Evolutionary conservation across 2,888 invertebrate species (phyloP).

Genomic region (Pseudolycoriella hygida): DNA sequence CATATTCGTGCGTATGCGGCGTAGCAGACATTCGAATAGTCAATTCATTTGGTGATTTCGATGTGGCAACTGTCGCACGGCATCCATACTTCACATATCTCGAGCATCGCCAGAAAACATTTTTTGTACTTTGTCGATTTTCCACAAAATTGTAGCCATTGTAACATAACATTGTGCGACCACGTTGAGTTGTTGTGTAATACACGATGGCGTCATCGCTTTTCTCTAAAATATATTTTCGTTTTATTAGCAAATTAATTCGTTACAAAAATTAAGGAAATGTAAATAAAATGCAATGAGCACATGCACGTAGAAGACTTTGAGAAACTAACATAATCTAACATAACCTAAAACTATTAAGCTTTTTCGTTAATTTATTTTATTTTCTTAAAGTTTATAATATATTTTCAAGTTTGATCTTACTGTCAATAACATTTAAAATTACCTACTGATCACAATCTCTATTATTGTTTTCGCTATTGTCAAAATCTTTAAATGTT

Average conservation of each 20-base stretch:
- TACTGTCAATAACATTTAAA: too few relatives aligned
- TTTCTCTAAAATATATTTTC: not conserved
- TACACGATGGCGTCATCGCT: not conserved
- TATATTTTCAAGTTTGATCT: too few relatives aligned
- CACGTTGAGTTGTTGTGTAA: slow-evolving; percentile 25
- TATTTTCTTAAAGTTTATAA: too few relatives aligned
- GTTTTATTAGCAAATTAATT: not conserved
- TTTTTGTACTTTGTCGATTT: slow-evolving; percentile 27
- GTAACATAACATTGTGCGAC: slow-evolving; percentile 27
- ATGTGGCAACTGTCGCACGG: slow-evolving; percentile 27
- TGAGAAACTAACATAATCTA: too few relatives aligned
- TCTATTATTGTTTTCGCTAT: too few relatives aligned
- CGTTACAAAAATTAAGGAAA: not conserved
- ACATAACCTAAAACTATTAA: too few relatives aligned
- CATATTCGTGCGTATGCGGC: slow-evolving; percentile 26
- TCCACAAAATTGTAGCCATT: slow-evolving; percentile 28
- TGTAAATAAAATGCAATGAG: not conserved
- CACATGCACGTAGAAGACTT: too few relatives aligned
- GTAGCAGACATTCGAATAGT: slow-evolving; percentile 23
- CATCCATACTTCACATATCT: slow-evolving; percentile 28
- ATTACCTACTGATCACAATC: too few relatives aligned
- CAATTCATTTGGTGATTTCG: slow-evolving; percentile 21
- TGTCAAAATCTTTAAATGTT: too few relatives aligned
- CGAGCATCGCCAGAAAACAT: slow-evolving; percentile 29
- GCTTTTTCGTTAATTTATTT: too few relatives aligned